Evolutionary conservation across 2,888 invertebrate species (phyloP), one percentile per base, ranked within the genome.

Genomic region (Colletes collaris): DNA sequence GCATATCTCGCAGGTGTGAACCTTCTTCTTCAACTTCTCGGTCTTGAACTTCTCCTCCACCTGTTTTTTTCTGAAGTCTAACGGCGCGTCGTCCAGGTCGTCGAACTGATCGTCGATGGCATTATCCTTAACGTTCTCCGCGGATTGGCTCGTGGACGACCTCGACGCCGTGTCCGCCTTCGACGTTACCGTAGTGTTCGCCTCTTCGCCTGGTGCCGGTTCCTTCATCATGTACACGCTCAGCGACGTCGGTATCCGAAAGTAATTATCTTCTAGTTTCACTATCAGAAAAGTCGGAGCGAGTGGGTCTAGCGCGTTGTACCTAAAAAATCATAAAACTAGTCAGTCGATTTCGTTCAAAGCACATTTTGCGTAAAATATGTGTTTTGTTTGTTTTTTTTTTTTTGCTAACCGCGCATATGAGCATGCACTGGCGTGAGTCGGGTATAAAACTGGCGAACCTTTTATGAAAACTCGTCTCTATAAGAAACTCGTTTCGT

Each of bases 141-240:
- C 70, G 19, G 53, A 6, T 10, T n/a, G 3, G 27, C 68, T 35
- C 37, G 8, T 35, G 37, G 19, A 44, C 49, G n/a, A 4, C 11
- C 59, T 66, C 52, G 50, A 7, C 35, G 16, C 58, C 35, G 53
- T 13, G 0, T n/a, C 62, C 8, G 53, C 63, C 35, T 72, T 73
- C 27, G 46, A 37, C 11, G 64, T 4, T 4, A 60, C 7, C 8
- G 3, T 40, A 4, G 40, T 44, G 55, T 64, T 71, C 40, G 55
- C 69, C 46, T 86, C 84, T 46, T 84, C 87, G 58, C 55, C 63
- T 0, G 86, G 75, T 7, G 80, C 65, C 13, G 87, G 81, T 65
- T 90, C 89, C 82, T 91, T 90, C 88, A 86, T 91, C 90, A 91
- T 90, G 79, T 89, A 91, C 63, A 89, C 86, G 78, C 88, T 89